Conservation (phyloP, 2,888 invertebrate genomes). For the Brachypterus glaber region DNA sequence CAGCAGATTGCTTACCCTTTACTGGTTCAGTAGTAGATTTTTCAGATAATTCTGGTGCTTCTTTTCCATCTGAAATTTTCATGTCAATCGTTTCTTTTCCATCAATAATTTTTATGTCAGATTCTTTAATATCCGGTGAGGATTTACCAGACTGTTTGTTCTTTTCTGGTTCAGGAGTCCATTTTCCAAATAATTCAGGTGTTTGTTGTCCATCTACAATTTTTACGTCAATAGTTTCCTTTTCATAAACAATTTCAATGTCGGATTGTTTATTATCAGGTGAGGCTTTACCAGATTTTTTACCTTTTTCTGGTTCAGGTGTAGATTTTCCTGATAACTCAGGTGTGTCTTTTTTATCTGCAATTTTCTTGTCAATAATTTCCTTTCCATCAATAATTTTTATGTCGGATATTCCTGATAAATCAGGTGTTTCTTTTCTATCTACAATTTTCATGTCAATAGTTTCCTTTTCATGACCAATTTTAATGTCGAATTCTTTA, state of each 20-base stretch:
- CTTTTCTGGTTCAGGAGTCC: not conserved
- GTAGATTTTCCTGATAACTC: constrained; percentile 7
- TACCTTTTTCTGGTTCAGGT: constrained; percentile 9
- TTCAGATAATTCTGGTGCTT: not conserved
- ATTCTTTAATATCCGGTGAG: constrained; percentile 3
- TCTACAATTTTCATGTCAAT: constrained; percentile 4
- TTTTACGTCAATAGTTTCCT: not conserved
- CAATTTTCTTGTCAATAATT: constrained; percentile 3
- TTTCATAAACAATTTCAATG: no score
- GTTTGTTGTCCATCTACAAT: constrained; percentile 6
- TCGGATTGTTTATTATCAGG: constrained; percentile 16
- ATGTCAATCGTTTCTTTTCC: not conserved
- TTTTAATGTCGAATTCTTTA: constrained; percentile 1
- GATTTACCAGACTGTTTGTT: not conserved
- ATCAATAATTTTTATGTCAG: not conserved
- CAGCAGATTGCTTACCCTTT: not conserved
- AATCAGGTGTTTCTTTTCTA: not conserved
- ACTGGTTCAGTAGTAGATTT: not conserved
- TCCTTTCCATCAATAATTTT: constrained; percentile 3
- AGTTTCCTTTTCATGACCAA: constrained; percentile 2
- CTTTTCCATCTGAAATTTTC: not conserved
- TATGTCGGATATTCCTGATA: not conserved
- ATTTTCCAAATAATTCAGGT: not conserved
- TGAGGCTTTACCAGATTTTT: constrained; percentile 13
- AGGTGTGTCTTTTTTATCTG: no score